phyloP scores from a whole-genome alignment of 2,113 vertebrate species.

The Sebastes schlegelii region DNA sequence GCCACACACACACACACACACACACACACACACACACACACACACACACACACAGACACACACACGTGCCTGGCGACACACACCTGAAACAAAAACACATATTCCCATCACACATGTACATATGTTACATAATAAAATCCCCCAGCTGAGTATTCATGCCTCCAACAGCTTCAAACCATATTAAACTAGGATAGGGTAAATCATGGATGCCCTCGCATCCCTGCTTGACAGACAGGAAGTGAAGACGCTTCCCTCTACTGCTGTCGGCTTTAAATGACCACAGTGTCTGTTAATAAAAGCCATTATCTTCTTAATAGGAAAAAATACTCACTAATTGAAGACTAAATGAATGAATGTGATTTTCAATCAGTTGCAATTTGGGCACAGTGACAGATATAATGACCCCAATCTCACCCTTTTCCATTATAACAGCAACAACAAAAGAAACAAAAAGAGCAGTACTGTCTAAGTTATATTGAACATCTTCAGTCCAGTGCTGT shows the following conservation, averaged over 20 bases:
- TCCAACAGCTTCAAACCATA: constrained; percentile 16
- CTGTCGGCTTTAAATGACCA: constrained; percentile 29
- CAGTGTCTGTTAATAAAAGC: constrained; percentile 12
- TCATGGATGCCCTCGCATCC: constrained; percentile 34
- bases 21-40: constrained; percentile 8
- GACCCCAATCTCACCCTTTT: constrained; percentile 12
- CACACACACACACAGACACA: constrained; percentile 14
- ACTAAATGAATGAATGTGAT: constrained; percentile 8
- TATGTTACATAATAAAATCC: background rate
- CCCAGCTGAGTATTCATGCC: background rate
- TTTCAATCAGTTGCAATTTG: constrained; percentile 21
- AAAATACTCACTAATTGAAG: constrained; percentile 24
- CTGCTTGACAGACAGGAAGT: constrained; percentile 24
- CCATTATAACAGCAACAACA: background rate
- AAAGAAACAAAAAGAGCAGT: background rate
- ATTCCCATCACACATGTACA: background rate
- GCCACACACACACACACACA: background rate
- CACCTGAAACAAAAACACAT: constrained; percentile 6
- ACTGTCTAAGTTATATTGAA: background rate
- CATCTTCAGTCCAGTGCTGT: background rate
- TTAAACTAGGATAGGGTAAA: constrained; percentile 27
- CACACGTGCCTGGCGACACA: background rate
- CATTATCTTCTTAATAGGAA: constrained; percentile 23
- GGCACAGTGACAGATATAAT: constrained; percentile 13
- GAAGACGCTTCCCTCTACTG: constrained; percentile 19